These are phyloP conservation scores for Lepus americanus DNA, from an alignment of 2,113 vertebrate species.

Conservation along the genomic window DNA sequence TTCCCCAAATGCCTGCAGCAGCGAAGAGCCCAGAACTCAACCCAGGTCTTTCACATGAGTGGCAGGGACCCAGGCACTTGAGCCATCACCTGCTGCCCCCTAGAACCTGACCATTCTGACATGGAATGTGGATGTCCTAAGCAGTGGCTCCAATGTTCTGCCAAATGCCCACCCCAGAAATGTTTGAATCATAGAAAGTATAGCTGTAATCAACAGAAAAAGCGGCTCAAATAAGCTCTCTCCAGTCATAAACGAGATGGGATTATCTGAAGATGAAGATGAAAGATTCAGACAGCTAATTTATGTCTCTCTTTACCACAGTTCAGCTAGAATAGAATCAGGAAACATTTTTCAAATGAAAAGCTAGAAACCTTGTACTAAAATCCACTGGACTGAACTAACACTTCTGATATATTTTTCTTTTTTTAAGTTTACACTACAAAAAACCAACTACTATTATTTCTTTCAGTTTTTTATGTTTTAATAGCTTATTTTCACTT, in stretches of 20 bases:
- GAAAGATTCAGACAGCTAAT: neutral
- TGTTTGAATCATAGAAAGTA: constrained; percentile 49
- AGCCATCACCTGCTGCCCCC: too few relatives aligned
- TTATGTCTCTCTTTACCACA: neutral
- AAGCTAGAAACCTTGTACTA: neutral
- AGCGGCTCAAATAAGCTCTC: constrained; percentile 12
- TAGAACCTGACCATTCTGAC: too few relatives aligned
- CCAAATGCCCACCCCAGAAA: too few relatives aligned
- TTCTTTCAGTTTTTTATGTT: constrained; percentile 42
- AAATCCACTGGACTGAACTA: constrained; percentile 4
- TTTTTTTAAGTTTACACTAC: constrained; percentile 37
- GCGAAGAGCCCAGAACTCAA: too few relatives aligned
- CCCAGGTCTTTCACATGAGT: too few relatives aligned
- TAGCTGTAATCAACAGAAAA: constrained; percentile 13
- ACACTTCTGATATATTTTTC: neutral
- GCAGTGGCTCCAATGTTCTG: too few relatives aligned
- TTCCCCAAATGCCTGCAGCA: too few relatives aligned
- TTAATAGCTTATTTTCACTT: constrained; percentile 37
- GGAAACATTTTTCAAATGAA: constrained; percentile 38
- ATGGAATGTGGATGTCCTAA: too few relatives aligned
- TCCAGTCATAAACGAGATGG: neutral
- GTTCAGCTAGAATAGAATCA: neutral
- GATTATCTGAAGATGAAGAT: constrained; percentile 23
- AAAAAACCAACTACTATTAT: neutral
- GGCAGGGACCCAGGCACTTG: too few relatives aligned